Percentiles rank a stretch among this genome's conserved stretches.
phyloP scores from a whole-genome alignment of 2,113 vertebrate genomes.

The Sinocyclocheilus rhinocerous region DNA sequence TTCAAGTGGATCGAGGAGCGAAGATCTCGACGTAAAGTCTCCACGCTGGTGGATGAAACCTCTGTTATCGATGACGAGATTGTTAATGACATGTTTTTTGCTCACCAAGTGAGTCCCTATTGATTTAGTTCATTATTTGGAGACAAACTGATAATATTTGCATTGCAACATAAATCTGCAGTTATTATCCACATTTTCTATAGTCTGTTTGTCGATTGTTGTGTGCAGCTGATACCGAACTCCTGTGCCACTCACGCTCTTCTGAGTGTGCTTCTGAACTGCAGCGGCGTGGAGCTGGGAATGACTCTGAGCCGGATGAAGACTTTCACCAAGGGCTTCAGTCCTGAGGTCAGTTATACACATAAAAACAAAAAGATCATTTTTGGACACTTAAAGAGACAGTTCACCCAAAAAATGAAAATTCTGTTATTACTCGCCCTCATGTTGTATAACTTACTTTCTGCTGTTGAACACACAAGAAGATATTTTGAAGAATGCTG shows the following conservation, averaged over 20 bases:
- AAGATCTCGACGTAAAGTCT: slow-evolving; percentile 94
- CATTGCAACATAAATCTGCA: neutral
- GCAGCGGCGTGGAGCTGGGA: slow-evolving; percentile 92
- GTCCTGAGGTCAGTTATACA: slow-evolving; percentile 84
- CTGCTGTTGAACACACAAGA: neutral
- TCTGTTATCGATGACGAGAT: slow-evolving; percentile 98
- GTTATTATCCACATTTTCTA: neutral
- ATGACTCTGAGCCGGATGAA: slow-evolving; percentile 96
- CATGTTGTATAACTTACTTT: too few relatives aligned
- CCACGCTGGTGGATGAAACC: slow-evolving; percentile 95
- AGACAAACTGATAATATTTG: neutral
- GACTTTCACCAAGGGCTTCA: slow-evolving; percentile 97
- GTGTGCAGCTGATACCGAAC: slow-evolving; percentile 92
- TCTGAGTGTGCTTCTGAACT: slow-evolving; percentile 96
- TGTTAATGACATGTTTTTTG: slow-evolving; percentile 99
- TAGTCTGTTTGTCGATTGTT: slow-evolving; percentile 32
- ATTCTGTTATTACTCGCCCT: neutral
- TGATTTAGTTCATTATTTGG: too few relatives aligned
- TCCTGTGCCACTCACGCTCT: slow-evolving; percentile 97
- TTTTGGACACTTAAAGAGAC: neutral
- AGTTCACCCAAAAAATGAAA: neutral
- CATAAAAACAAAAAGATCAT: neutral
- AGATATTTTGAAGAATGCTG: too few relatives aligned
- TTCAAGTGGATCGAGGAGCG: slow-evolving; percentile 99
- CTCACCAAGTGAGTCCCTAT: slow-evolving; percentile 86